Percentiles rank a stretch among this genome's conserved stretches.
These are phyloP conservation scores for Oxyteleia sp. DNA, from an alignment of 2,888 invertebrate genomes.

Conservation along the genomic window DNA sequence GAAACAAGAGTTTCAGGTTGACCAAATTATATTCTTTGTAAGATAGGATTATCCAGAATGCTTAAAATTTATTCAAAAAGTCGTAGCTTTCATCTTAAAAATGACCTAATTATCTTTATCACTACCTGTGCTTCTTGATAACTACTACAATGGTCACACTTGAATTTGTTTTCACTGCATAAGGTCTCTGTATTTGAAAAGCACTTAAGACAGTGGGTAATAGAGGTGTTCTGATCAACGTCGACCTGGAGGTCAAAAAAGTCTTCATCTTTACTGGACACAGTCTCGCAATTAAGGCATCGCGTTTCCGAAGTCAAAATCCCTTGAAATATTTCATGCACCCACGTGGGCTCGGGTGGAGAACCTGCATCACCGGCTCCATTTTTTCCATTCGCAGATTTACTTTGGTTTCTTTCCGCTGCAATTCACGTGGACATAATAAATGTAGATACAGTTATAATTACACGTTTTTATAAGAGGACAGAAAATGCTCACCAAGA, in stretches of 20 bases:
- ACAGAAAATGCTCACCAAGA: too few species aligned
- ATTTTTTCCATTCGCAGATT: too few species aligned
- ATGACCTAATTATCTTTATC: background rate
- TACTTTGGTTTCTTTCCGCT: too few species aligned
- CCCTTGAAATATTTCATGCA: constrained; percentile 99
- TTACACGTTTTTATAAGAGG: too few species aligned
- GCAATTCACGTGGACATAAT: too few species aligned
- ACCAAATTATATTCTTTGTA: too few species aligned
- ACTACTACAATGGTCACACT: constrained; percentile 99
- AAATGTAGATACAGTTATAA: too few species aligned
- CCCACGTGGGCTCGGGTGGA: constrained; percentile 99
- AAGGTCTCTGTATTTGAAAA: constrained; percentile 99
- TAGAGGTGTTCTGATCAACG: constrained; percentile 99
- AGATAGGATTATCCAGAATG: too few species aligned
- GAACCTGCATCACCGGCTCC: too few species aligned
- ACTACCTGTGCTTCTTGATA: constrained; percentile 98
- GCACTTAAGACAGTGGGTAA: constrained; percentile 98
- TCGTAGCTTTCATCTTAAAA: too few species aligned
- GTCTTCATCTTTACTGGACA: constrained; percentile 99
- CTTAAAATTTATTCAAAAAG: too few species aligned
- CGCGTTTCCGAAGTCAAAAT: constrained; percentile 99
- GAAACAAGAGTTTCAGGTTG: too few species aligned
- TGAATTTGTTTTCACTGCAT: constrained; percentile 99
- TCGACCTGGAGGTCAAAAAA: constrained; percentile 99
- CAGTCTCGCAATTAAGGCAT: constrained; percentile 99